Evolutionary conservation across 1,140 invertebrate genomes (phyloP), one percentile per base, ranked within the genome.

Genomic region (Thrips palmi): DNA sequence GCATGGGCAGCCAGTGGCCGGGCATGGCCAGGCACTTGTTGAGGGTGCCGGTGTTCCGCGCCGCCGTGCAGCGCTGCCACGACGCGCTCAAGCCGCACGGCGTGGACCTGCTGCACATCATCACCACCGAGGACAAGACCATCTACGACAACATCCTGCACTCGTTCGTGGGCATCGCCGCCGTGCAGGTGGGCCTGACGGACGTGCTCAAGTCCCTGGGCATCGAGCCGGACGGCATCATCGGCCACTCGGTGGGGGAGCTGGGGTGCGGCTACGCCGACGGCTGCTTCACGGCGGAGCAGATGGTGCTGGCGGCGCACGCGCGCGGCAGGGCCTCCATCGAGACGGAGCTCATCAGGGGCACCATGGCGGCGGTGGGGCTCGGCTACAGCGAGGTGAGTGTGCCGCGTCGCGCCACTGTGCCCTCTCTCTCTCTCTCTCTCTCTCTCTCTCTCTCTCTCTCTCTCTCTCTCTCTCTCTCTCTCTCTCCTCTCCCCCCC

Each of bases 241-340:
- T 92, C 50, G 86, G 73, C 3, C 85, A 91, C 53, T 88, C 84
- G n/a, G 80, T 82, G 1, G 82, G 82, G 17, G 81, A 86, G 58
- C 53, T 86, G n/a, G 84, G 80, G 2, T 91, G 85, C 58, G 80
- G 75, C 12, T 92, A 92, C 62, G 82, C 81, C 25, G 86, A 91
- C 58, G 82, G 79, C 2, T 77, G 75, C 39, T 64, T 89, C 39
- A 84, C 81, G 6, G 67, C 72, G 2, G 78, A 88, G 52, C 73
- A 92, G 59, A 81, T 81, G 57, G 71, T 91, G 35, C 49, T 86
- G 8, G 66, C 77, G 15, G 74, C 85, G 8, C 74, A 71, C 45
- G 69, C 63, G 51, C 53, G 71, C 51, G 74, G 72, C 7, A 50
- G 51, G 33, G 67, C 62, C 48, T 65, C 71, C 21, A 50, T 59